A percentile compares a stretch with the other conserved stretches of the same genome.
These are phyloP conservation scores for Diorhabda carinulata DNA, from an alignment of 1,140 invertebrate species.

Conservation along the genomic window DNA sequence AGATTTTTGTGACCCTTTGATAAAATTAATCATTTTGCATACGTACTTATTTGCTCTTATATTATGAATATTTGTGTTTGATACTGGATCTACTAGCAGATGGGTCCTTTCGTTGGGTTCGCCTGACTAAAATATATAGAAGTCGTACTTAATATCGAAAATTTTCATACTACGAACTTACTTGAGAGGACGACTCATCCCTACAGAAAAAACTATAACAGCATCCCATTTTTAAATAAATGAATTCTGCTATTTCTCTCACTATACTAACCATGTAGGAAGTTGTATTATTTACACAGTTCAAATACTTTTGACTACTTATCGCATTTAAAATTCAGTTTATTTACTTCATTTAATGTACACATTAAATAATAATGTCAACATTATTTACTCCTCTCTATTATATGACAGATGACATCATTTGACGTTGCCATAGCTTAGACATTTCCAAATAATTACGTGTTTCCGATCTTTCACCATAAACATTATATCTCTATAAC, in stretches of 20 bases:
- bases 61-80: slow-evolving; percentile 60
- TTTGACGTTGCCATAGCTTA: too few relatives aligned
- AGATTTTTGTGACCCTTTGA: slow-evolving; percentile 13
- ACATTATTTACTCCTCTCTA: too few relatives aligned
- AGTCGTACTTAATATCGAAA: background rate
- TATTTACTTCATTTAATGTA: background rate
- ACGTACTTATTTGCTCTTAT: slow-evolving; percentile 49
- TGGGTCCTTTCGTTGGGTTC: slow-evolving; percentile 66
- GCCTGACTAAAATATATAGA: slow-evolving; percentile 48
- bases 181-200: slow-evolving; percentile 45
- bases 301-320: background rate
- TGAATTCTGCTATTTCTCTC: too few relatives aligned
- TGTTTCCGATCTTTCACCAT: too few relatives aligned
- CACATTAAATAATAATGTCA: too few relatives aligned
- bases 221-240: slow-evolving; percentile 41
- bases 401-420: too few relatives aligned
- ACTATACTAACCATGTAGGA: too few relatives aligned
- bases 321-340: background rate
- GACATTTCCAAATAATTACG: too few relatives aligned
- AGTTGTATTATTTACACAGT: too few relatives aligned
- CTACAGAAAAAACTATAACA: slow-evolving; percentile 48
- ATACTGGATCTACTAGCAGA: slow-evolving; percentile 64
- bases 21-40: slow-evolving; percentile 20
- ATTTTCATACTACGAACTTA: slow-evolving; percentile 26
- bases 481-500: too few relatives aligned